Conservation (phyloP, 2,888 invertebrate species). For the Drosophila stalkeri region DNA sequence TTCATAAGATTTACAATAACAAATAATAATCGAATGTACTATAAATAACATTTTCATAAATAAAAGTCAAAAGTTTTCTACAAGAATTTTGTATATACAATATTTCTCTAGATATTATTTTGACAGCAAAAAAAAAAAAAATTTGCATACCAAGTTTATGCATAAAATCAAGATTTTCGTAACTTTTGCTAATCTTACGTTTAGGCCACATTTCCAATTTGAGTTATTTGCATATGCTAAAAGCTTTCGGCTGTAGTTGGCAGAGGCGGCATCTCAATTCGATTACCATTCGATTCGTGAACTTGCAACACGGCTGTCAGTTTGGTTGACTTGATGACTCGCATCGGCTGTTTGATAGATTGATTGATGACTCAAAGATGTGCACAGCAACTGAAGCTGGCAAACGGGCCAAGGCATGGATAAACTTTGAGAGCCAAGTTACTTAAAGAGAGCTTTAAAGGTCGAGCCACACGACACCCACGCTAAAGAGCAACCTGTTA, state of each 20-base stretch:
- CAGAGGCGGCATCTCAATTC: slow-evolving; percentile 43
- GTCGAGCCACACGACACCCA: slow-evolving; percentile 8
- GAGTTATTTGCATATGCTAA: slow-evolving; percentile 62
- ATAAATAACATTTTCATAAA: slow-evolving; percentile 1
- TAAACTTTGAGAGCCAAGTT: slow-evolving; percentile 30
- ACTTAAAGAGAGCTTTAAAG: slow-evolving; percentile 31
- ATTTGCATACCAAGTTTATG: slow-evolving; percentile 3
- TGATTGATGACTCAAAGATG: slow-evolving; percentile 63
- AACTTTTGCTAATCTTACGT: slow-evolving; percentile 15
- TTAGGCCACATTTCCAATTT: slow-evolving; percentile 42
- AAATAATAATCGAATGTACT: neutral
- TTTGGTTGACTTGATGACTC: slow-evolving; percentile 73
- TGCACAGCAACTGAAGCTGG: slow-evolving; percentile 11
- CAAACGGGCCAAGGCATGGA: slow-evolving; percentile 5
- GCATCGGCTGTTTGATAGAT: slow-evolving; percentile 54
- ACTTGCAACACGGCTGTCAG: slow-evolving; percentile 68
- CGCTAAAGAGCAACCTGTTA: slow-evolving; percentile 65
- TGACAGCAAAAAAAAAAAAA: neutral
- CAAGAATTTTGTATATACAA: neutral
- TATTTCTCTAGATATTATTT: neutral
- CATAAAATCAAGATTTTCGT: slow-evolving; percentile 11
- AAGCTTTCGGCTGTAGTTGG: slow-evolving; percentile 53
- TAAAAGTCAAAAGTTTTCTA: neutral
- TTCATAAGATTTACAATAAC: neutral
- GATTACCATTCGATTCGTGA: slow-evolving; percentile 76